Percentiles rank a stretch among this genome's conserved stretches.
Evolutionary conservation across 2,888 invertebrate genomes (phyloP).

Genomic region (Acronicta alni): DNA sequence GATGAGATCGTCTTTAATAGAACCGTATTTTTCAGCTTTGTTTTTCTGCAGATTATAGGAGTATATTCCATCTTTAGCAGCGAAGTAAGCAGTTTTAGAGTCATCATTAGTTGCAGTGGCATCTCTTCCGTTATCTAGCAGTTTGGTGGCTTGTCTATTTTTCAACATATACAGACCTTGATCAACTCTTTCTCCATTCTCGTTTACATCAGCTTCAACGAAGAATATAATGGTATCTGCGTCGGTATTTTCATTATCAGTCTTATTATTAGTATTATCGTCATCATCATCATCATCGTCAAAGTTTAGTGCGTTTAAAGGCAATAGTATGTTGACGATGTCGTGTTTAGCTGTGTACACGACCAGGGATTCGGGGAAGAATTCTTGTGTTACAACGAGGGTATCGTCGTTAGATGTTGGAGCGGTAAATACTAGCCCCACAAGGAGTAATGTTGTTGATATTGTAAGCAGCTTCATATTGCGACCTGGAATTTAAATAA

Average conservation of each 20-base stretch:
- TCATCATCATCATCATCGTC: slow-evolving; percentile 49
- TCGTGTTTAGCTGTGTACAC: slow-evolving; percentile 63
- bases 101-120: slow-evolving; percentile 62
- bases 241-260: slow-evolving; percentile 27
- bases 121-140: slow-evolving; percentile 67
- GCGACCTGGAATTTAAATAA: slow-evolving; percentile 44
- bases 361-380: slow-evolving; percentile 56
- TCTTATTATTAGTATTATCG: too few relatives aligned
- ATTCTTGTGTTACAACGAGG: slow-evolving; percentile 51
- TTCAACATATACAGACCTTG: slow-evolving; percentile 65
- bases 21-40: slow-evolving; percentile 69
- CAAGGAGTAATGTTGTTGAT: slow-evolving; percentile 53
- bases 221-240: slow-evolving; percentile 56
- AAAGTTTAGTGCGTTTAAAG: slow-evolving; percentile 64
- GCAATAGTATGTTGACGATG: slow-evolving; percentile 63
- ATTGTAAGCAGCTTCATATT: slow-evolving; percentile 51
- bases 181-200: slow-evolving; percentile 51
- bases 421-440: slow-evolving; percentile 53
- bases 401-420: slow-evolving; percentile 52
- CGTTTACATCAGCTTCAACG: slow-evolving; percentile 60
- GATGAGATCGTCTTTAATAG: slow-evolving; percentile 68
- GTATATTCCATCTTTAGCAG: slow-evolving; percentile 71
- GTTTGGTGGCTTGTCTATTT: slow-evolving; percentile 55
- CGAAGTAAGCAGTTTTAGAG: slow-evolving; percentile 65
- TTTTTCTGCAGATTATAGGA: slow-evolving; percentile 58